phyloP scores from a whole-genome alignment of 2,797 vertebrate genomes.

The Rhinophrynus dorsalis region DNA sequence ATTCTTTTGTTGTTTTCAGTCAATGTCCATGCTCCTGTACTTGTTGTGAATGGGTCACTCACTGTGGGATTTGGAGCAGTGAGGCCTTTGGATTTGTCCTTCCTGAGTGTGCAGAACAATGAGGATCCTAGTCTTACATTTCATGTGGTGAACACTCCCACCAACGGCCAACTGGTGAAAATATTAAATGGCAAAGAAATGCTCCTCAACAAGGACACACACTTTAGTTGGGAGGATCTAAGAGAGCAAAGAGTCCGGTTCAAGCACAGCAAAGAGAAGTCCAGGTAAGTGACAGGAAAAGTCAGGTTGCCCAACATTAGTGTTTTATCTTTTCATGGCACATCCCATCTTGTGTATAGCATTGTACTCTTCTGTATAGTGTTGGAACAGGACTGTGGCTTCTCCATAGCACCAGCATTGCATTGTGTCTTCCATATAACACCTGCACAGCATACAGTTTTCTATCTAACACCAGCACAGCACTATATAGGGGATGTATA shows the following conservation, averaged over 20 bases:
- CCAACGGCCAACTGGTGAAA: conserved; percentile 74
- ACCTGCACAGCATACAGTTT: no score
- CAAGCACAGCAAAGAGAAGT: conserved; percentile 71
- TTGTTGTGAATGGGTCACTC: conserved; percentile 73
- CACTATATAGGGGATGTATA: no score
- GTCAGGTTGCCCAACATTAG: no score
- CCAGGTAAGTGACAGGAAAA: conserved; percentile 78
- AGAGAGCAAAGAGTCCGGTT: conserved; percentile 72
- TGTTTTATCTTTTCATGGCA: no score
- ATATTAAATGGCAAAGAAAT: conserved; percentile 55
- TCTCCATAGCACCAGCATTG: no score
- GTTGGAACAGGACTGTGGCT: no score
- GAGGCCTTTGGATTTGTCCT: conserved; percentile 63
- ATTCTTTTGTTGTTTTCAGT: conserved; percentile 70
- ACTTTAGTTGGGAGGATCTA: conserved; percentile 78
- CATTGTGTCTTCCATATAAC: no score
- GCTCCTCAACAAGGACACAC: conserved; percentile 65
- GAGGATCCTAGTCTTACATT: conserved; percentile 64
- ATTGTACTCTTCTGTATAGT: no score
- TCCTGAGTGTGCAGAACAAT: conserved; percentile 66
- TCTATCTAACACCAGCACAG: no score
- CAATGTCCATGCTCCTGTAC: conserved; percentile 60
- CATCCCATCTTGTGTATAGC: no score
- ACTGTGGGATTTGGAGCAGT: conserved; percentile 74
- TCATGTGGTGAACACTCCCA: conserved; percentile 69